Conservation (phyloP, 2,888 invertebrate genomes). For the Noctua comes region DNA sequence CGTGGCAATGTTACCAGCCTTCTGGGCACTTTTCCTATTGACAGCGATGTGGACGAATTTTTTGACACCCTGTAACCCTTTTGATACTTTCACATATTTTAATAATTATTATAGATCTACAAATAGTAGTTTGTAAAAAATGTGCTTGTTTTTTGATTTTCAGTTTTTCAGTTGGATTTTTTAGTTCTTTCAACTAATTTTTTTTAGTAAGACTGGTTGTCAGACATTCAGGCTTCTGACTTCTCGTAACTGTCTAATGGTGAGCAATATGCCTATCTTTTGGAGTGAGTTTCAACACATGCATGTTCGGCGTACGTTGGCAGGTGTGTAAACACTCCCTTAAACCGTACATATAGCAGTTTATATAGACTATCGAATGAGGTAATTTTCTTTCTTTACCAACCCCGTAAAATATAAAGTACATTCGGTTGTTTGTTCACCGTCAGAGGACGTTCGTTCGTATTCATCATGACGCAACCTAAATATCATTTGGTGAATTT, state of each 20-base stretch:
- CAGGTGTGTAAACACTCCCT: conserved; percentile 22
- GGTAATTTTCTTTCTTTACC: conserved; percentile 32
- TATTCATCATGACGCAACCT: conserved; percentile 44
- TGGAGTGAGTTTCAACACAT: background rate
- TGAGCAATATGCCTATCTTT: background rate
- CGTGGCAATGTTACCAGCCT: too few relatives aligned
- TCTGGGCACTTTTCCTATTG: too few relatives aligned
- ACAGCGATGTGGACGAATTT: too few relatives aligned
- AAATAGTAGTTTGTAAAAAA: too few relatives aligned
- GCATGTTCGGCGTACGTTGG: background rate
- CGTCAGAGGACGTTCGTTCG: conserved; percentile 29
- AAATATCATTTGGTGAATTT: conserved; percentile 63
- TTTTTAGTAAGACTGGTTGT: background rate
- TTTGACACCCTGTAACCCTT: too few relatives aligned
- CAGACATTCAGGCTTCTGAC: background rate
- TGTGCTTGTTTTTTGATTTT: too few relatives aligned
- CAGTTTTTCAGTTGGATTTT: too few relatives aligned
- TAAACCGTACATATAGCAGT: background rate
- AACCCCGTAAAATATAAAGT: conserved; percentile 41
- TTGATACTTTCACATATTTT: too few relatives aligned
- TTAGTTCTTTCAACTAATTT: too few relatives aligned
- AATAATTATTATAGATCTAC: too few relatives aligned
- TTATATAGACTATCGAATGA: conserved; percentile 22
- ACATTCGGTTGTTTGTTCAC: conserved; percentile 35
- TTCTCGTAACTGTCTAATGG: background rate